These are phyloP conservation scores for Leptatherina wallacei DNA, from an alignment of 2,797 vertebrate species.

Conservation along the genomic window DNA sequence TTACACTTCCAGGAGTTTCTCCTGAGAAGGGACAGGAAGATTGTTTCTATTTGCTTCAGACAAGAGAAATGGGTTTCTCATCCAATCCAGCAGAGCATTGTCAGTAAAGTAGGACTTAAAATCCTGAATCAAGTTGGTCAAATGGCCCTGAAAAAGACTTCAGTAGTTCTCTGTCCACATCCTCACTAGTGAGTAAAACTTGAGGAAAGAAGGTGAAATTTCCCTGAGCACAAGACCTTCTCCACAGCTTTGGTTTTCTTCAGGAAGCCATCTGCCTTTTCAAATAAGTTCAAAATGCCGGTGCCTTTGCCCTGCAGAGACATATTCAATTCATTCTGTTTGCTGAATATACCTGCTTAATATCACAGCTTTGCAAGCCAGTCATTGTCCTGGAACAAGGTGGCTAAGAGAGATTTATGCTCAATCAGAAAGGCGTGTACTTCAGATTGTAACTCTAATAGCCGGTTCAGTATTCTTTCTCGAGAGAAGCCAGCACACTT, in stretches of 20 bases:
- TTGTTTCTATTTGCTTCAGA: slow-evolving; percentile 28
- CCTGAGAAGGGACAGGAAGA: slow-evolving; percentile 7
- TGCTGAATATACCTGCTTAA: slow-evolving; percentile 16
- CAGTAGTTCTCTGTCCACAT: neutral
- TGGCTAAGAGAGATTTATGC: slow-evolving; percentile 5
- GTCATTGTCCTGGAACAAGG: slow-evolving; percentile 28
- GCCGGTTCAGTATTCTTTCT: slow-evolving; percentile 3
- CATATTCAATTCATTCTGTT: slow-evolving; percentile 14
- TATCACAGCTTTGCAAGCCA: slow-evolving; percentile 8
- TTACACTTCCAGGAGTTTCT: slow-evolving; percentile 18
- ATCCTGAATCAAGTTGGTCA: slow-evolving; percentile 5
- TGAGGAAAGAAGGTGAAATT: slow-evolving; percentile 24
- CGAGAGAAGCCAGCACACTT: slow-evolving; percentile 19
- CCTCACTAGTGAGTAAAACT: slow-evolving; percentile 8
- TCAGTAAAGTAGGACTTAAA: neutral
- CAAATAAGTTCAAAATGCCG: slow-evolving; percentile 12
- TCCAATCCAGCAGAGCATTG: too few species aligned
- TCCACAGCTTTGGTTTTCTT: slow-evolving; percentile 40
- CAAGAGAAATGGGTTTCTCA: slow-evolving; percentile 25
- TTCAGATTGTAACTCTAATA: slow-evolving; percentile 17
- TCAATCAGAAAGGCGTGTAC: slow-evolving; percentile 19
- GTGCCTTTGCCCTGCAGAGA: slow-evolving; percentile 4
- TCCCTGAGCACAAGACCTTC: slow-evolving; percentile 1
- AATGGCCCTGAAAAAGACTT: neutral
- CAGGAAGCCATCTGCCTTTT: slow-evolving; percentile 18